These are phyloP conservation scores for Acromyrmex echinatior DNA, from an alignment of 1,140 invertebrate species.

Conservation along the genomic window DNA sequence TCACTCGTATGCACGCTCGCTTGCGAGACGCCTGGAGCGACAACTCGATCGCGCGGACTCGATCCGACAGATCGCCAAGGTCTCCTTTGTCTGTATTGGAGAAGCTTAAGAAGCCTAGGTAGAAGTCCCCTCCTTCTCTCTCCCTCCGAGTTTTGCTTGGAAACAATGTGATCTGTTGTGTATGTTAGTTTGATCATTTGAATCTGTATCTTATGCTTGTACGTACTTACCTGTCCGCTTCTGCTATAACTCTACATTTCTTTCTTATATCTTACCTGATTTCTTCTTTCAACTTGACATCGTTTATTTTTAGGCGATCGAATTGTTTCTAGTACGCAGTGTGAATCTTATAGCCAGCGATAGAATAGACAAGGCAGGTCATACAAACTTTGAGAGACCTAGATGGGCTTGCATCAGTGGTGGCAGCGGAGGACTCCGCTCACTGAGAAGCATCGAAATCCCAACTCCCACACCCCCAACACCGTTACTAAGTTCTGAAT, in stretches of 20 bases:
- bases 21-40: too few species aligned
- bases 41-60: background rate
- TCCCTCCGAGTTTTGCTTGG: background rate
- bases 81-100: conserved; percentile 21
- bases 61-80: background rate
- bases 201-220: background rate
- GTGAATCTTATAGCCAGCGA: conserved; percentile 88
- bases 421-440: conserved; percentile 84
- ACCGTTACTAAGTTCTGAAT: conserved; percentile 84
- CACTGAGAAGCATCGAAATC: conserved; percentile 83
- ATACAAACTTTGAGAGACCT: conserved; percentile 75
- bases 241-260: conserved; percentile 1
- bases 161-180: conserved; percentile 8
- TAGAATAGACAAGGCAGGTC: conserved; percentile 82
- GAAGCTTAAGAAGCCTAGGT: background rate
- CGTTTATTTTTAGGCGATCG: conserved; percentile 83
- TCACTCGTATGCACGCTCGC: background rate
- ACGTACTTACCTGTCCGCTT: background rate
- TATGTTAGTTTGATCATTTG: conserved; percentile 19
- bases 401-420: conserved; percentile 85
- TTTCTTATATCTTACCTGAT: background rate
- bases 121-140: too few species aligned
- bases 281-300: conserved; percentile 33
- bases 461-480: conserved; percentile 84
- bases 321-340: conserved; percentile 88